Evolutionary conservation across 2,888 invertebrate genomes (phyloP).

Genomic region (Dendrolimus houi): DNA sequence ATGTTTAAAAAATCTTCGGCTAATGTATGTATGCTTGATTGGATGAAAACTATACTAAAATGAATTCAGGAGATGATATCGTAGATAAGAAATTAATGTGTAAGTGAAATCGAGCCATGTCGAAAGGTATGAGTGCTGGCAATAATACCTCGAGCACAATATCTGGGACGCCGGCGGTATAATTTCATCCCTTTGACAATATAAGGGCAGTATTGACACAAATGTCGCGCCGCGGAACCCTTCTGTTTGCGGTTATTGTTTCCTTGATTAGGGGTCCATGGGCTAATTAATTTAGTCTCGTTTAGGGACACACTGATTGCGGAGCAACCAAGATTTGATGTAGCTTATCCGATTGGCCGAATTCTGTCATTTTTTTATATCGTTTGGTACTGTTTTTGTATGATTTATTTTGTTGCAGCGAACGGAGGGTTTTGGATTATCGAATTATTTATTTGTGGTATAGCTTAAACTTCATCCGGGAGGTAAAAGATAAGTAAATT

Average conservation of each 20-base stretch:
- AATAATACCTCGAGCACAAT: neutral
- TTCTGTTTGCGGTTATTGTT: constrained; percentile 70
- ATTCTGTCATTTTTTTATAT: neutral
- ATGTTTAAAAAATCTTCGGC: too few species aligned
- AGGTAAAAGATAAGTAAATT: too few species aligned
- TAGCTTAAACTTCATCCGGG: too few species aligned
- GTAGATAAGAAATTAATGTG: too few species aligned
- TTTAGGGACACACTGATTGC: constrained; percentile 36
- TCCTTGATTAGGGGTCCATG: constrained; percentile 49
- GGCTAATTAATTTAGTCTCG: constrained; percentile 59
- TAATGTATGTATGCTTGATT: too few species aligned
- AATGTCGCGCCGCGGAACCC: constrained; percentile 45
- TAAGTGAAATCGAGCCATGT: too few species aligned
- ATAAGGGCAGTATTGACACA: constrained; percentile 62
- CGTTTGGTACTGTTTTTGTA: neutral
- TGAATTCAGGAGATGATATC: too few species aligned
- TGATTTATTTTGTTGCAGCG: too few species aligned
- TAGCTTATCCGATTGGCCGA: neutral
- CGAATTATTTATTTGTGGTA: too few species aligned
- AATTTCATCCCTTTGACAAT: constrained; percentile 44
- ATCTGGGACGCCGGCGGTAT: constrained; percentile 15
- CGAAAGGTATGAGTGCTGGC: too few species aligned
- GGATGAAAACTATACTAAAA: too few species aligned
- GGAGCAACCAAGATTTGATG: constrained; percentile 8
- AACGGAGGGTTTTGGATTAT: too few species aligned